Conservation (phyloP, 2,888 invertebrate species). For the Kuschelorhynchus macadamiae region DNA sequence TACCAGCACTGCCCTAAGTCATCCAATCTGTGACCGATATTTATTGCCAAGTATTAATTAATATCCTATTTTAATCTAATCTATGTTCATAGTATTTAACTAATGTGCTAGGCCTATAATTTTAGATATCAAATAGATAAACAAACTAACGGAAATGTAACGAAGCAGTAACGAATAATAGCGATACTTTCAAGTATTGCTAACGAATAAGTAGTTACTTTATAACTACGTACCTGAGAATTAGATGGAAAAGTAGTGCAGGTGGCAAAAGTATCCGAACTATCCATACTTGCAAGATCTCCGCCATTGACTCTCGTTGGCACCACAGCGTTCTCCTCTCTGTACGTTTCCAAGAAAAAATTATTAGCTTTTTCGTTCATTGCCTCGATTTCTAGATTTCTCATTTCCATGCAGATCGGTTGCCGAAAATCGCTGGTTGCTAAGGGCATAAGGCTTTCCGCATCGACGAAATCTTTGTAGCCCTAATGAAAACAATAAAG, state of each 20-base stretch:
- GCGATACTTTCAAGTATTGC: no score
- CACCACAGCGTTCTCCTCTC: slow-evolving; percentile 54
- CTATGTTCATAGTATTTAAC: no score
- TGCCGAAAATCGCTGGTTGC: slow-evolving; percentile 87
- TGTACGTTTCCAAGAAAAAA: slow-evolving; percentile 40
- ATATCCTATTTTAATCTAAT: no score
- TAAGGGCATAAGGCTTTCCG: slow-evolving; percentile 90
- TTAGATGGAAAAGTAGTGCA: slow-evolving; percentile 96
- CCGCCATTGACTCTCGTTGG: slow-evolving; percentile 65
- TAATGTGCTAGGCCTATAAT: no score
- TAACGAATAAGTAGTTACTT: no score
- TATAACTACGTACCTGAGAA: slow-evolving; percentile 73
- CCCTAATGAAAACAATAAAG: no score
- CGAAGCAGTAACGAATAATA: no score
- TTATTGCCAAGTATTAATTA: no score
- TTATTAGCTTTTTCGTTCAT: slow-evolving; percentile 15
- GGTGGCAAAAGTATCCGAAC: slow-evolving; percentile 96
- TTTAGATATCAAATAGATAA: no score
- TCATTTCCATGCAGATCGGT: slow-evolving; percentile 87
- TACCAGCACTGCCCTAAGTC: no score
- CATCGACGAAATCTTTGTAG: slow-evolving; percentile 92
- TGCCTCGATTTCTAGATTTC: slow-evolving; percentile 69
- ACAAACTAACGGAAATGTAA: no score
- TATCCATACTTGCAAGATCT: slow-evolving; percentile 76
- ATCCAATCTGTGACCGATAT: no score